A percentile compares a stretch with the other conserved stretches of the same genome.
These are phyloP conservation scores for Apodemia zela DNA, from an alignment of 2,888 invertebrate species.

Conservation along the genomic window DNA sequence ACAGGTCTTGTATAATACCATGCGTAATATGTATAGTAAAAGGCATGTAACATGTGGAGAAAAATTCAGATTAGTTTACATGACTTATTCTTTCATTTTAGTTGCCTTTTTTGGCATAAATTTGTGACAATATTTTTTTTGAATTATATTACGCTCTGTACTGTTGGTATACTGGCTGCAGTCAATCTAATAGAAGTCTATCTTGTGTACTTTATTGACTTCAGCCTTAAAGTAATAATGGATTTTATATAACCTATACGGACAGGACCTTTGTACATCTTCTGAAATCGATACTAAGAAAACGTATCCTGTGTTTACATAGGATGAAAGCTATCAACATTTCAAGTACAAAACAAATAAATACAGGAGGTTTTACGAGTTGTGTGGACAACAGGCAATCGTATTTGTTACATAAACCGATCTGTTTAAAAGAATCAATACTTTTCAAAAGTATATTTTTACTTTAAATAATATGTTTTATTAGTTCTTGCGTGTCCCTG, in stretches of 20 bases:
- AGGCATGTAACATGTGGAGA: too few relatives aligned
- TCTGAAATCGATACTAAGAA: constrained; percentile 1
- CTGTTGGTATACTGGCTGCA: neutral
- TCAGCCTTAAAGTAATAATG: neutral
- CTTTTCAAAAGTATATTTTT: too few relatives aligned
- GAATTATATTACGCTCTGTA: neutral
- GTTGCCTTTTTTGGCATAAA: too few relatives aligned
- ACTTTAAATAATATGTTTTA: too few relatives aligned
- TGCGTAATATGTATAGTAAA: too few relatives aligned
- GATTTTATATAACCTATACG: neutral
- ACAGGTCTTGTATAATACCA: neutral
- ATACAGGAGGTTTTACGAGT: neutral
- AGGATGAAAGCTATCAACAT: constrained; percentile 5
- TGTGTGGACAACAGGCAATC: neutral
- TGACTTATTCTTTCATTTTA: too few relatives aligned
- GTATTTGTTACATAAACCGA: neutral
- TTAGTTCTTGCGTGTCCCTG: too few relatives aligned
- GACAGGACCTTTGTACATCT: neutral
- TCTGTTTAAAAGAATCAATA: neutral
- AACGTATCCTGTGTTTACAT: constrained; percentile 6
- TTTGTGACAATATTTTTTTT: too few relatives aligned
- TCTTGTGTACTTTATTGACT: neutral
- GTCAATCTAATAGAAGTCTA: neutral
- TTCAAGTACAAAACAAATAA: constrained; percentile 8
- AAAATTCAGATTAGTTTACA: too few relatives aligned